Evolutionary conservation across 1,140 invertebrate species (phyloP).

Genomic region (Lineus longissimus): DNA sequence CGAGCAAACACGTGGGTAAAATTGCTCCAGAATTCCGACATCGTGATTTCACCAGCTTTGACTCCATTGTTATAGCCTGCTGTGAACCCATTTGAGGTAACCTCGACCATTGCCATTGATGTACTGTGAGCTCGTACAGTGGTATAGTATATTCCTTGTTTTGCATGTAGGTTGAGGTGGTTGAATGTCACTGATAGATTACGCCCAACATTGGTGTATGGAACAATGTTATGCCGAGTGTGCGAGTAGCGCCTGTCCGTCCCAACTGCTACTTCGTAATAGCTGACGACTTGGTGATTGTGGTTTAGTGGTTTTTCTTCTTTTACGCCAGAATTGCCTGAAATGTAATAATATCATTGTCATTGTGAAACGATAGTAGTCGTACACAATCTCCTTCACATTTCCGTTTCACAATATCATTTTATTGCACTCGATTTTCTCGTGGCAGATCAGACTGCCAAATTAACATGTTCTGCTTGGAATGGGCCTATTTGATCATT

Average conservation of each 20-base stretch:
- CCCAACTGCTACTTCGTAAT: conserved; percentile 38
- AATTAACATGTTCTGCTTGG: too few relatives aligned
- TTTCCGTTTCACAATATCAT: too few relatives aligned
- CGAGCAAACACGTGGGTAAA: conserved; percentile 17
- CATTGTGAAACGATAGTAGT: too few relatives aligned
- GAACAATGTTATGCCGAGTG: conserved; percentile 35
- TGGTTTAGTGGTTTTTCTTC: not conserved
- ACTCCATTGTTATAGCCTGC: conserved; percentile 32
- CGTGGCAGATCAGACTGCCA: too few relatives aligned
- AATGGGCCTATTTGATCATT: too few relatives aligned
- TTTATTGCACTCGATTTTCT: too few relatives aligned
- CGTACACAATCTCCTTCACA: too few relatives aligned
- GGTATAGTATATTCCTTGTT: conserved; percentile 33
- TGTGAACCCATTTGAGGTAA: conserved; percentile 38
- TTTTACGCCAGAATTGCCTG: not conserved
- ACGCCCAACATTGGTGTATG: conserved; percentile 30
- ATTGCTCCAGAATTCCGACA: conserved; percentile 17
- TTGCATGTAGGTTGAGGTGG: conserved; percentile 28
- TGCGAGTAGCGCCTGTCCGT: conserved; percentile 33
- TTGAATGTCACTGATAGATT: conserved; percentile 31
- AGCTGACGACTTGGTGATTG: conserved; percentile 21
- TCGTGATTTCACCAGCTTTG: conserved; percentile 21
- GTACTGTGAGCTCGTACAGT: conserved; percentile 33
- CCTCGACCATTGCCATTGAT: conserved; percentile 22
- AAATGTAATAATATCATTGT: too few relatives aligned